Base-by-base conservation (phyloP, 2,113 vertebrate genomes). In the Cranoglanis bouderius region DNA sequence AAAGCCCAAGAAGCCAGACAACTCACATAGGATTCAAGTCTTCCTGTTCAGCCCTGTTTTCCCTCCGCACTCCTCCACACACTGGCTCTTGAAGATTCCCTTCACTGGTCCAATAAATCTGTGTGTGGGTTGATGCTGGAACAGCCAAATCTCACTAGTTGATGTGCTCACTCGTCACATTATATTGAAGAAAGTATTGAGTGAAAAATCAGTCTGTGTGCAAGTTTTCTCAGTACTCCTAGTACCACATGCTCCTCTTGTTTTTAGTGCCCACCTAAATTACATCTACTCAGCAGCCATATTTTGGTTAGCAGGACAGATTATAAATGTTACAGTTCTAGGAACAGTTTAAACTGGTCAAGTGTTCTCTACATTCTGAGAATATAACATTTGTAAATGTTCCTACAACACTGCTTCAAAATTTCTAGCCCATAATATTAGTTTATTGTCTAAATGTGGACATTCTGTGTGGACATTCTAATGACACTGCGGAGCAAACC, bases 11-110 rank as follows among this genome's bases (percentile, higher is more conserved):
- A 86, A 63, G 90, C 84, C 85, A 88, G 82, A 78, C 81, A 89
- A 92, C 84, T 92, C 91, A 92, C 87, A 86, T 72, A 93, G 90
- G 91, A 92, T 87, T 89, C 88, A 86, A 82, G n/a, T 87, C 90
- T 92, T 92, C 91, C 91, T 93, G 88, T 87, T 90, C 86, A 88
- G 87, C 90, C 90, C 46, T 57, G 24, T 84, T 85, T 81, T 74
- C 55, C 55, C 61, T 38, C 55, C 32, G 24, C 82, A 84, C 86
- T 89, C 85, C 86, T 86, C 80, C 84, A 57, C 84, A 85, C 29
- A 75, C 49, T 74, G 80, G 78, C 89, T 87, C 86, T 40, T 51
- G 38, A 81, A 81, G 77, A 89, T 83, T 91, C 82, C 74, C 82
- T 87, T 77, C 88, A 80, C 84, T 59, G 38, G 38, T 87, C 90